Base-by-base conservation (phyloP, 1,140 invertebrate genomes). In the Drosophila sproati region DNA sequence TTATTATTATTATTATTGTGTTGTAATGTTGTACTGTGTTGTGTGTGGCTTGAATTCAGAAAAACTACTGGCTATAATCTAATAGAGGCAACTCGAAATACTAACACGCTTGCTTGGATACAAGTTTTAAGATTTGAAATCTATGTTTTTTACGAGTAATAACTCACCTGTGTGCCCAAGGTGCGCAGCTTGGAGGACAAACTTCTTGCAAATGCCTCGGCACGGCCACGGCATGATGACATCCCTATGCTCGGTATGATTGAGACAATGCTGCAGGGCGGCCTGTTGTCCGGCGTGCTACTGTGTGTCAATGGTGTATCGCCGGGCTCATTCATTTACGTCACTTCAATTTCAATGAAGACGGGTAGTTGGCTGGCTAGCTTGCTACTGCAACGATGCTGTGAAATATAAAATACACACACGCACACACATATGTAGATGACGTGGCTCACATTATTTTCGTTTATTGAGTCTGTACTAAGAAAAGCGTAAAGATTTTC, bases 161-260 rank as follows among this genome's bases (percentile, higher is more conserved):
- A 10, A 48, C 68, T 82, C 57, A 93, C 92, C 54, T 95, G 93
- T 50, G 93, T 92, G 12, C 95, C 95, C 56, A 97, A 93, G 47
- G 95, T 95, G 68, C 95, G 94, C 60, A 97, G 93, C 68, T 96
- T 95, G 32, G 94, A 94, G 78, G 96, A 96, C 60, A 97, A 93
- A 80, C 95, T 95, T 64, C 96, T 93, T 52, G 96, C 96, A 86
- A 97, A 96, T 45, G 96, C 95, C 89, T 96, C 96, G 12, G 96
- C 96, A 60, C 96, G 94, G 35, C 95, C 95, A 48, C 96, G 94
- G 91, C 96, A 97, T 91, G 95, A 96, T 91, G 95, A 96, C 94
- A 95, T 95, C 60, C 91, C 89, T 76, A 93, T 76, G 70, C 76
- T 88, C 68, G 92, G 91, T 82, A 92, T 90, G 39, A 92, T 88